Evolutionary conservation across 2,888 invertebrate species (phyloP).

Genomic region (Thumatha senex): DNA sequence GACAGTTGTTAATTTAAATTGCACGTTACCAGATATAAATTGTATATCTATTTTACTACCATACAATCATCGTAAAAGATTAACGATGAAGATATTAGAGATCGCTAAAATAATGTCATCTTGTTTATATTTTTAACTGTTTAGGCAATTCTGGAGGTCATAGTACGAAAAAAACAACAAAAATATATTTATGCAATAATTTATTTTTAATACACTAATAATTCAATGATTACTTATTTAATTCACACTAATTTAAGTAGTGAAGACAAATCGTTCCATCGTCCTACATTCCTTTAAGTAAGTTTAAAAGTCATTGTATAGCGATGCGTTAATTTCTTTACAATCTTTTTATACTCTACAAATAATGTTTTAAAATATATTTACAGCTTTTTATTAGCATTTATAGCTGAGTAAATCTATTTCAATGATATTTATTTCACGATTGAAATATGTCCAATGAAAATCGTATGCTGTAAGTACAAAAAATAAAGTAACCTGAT

Average conservation of each 20-base stretch:
- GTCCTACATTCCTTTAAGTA: constrained; percentile 41
- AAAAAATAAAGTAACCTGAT: too few relatives aligned
- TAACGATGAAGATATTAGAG: too few relatives aligned
- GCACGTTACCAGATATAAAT: too few relatives aligned
- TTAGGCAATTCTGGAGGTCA: too few relatives aligned
- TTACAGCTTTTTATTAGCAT: constrained; percentile 25
- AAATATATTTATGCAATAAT: constrained; percentile 69
- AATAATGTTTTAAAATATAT: constrained; percentile 27
- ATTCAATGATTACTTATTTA: constrained; percentile 74
- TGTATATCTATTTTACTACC: too few relatives aligned
- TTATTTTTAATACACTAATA: constrained; percentile 78
- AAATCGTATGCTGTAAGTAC: not conserved
- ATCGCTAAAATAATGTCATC: too few relatives aligned
- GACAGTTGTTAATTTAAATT: too few relatives aligned
- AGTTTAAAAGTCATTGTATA: constrained; percentile 33
- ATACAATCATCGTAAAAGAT: too few relatives aligned
- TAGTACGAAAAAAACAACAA: constrained; percentile 33
- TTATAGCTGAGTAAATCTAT: constrained; percentile 17
- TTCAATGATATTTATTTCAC: constrained; percentile 20
- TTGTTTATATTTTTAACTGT: too few relatives aligned
- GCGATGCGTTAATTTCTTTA: constrained; percentile 30
- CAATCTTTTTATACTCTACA: constrained; percentile 28
- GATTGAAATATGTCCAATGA: constrained; percentile 21
- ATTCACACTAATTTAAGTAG: constrained; percentile 74
- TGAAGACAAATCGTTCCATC: constrained; percentile 69